phyloP scores from a whole-genome alignment of 2,797 vertebrate species.

The Danionella dracula region DNA sequence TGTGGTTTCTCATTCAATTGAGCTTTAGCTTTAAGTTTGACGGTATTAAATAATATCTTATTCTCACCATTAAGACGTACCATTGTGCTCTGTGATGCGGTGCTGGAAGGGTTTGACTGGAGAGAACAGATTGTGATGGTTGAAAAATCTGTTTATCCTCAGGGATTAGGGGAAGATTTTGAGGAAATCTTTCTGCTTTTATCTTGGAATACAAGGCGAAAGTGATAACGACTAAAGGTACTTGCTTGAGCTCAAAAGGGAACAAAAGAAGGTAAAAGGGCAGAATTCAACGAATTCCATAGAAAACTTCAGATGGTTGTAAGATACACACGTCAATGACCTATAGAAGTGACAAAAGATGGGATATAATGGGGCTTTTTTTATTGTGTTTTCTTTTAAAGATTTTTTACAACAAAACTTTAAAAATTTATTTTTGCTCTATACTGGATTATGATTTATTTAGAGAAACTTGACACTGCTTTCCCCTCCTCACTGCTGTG shows the following conservation, averaged over 20 bases:
- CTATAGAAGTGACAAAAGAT: background rate
- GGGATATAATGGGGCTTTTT: background rate
- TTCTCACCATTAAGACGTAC: background rate
- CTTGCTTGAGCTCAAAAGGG: background rate
- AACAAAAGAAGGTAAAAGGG: constrained; percentile 14
- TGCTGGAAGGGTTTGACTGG: background rate
- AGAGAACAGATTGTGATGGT: background rate
- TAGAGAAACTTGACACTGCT: no score
- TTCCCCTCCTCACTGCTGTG: no score
- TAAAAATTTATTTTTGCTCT: no score
- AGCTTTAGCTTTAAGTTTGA: background rate
- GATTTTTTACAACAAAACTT: no score
- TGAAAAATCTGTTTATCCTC: background rate
- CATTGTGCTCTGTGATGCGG: background rate
- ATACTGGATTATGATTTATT: no score
- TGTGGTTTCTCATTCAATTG: background rate
- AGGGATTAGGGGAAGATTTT: constrained; percentile 1
- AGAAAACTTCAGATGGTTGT: background rate
- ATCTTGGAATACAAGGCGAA: background rate
- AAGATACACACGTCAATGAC: background rate
- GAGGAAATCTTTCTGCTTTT: constrained; percentile 10
- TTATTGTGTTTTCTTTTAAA: no score
- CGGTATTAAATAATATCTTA: background rate
- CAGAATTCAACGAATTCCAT: background rate
- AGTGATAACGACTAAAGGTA: background rate